Percentiles rank a stretch among this genome's conserved stretches.
These are phyloP conservation scores for Diploscapter pachys DNA, from an alignment of 1,140 invertebrate species.

Conservation along the genomic window DNA sequence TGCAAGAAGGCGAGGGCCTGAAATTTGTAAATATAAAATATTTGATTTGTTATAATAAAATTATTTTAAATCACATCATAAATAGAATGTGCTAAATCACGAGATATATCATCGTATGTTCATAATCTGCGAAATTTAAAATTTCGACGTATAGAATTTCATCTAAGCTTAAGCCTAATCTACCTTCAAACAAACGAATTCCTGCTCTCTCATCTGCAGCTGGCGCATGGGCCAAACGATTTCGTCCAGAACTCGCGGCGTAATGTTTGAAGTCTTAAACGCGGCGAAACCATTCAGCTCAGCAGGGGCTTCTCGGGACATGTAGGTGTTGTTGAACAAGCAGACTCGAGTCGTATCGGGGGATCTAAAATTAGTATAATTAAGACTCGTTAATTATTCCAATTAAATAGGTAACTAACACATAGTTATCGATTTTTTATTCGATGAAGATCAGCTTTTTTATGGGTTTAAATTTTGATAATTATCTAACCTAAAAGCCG, in stretches of 20 bases:
- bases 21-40: background rate
- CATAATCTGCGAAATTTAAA: too few species aligned
- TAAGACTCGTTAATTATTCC: background rate
- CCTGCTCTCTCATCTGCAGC: constrained; percentile 54
- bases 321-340: constrained; percentile 56
- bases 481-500: constrained; percentile 47
- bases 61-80: too few species aligned
- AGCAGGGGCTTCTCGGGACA: constrained; percentile 37
- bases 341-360: constrained; percentile 58
- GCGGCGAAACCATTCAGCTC: constrained; percentile 53
- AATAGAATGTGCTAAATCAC: too few species aligned
- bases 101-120: too few species aligned
- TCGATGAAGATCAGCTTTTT: too few species aligned
- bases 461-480: background rate
- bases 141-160: background rate
- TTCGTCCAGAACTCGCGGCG: constrained; percentile 51
- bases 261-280: constrained; percentile 47
- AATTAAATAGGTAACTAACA: too few species aligned
- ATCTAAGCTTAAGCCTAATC: background rate
- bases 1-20: constrained; percentile 54
- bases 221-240: constrained; percentile 59
- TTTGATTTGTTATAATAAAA: too few species aligned
- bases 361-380: constrained; percentile 1
- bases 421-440: too few species aligned
- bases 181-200: constrained; percentile 55